phyloP scores from a whole-genome alignment of 2,113 vertebrate species.

The Diglossa brunneiventris region DNA sequence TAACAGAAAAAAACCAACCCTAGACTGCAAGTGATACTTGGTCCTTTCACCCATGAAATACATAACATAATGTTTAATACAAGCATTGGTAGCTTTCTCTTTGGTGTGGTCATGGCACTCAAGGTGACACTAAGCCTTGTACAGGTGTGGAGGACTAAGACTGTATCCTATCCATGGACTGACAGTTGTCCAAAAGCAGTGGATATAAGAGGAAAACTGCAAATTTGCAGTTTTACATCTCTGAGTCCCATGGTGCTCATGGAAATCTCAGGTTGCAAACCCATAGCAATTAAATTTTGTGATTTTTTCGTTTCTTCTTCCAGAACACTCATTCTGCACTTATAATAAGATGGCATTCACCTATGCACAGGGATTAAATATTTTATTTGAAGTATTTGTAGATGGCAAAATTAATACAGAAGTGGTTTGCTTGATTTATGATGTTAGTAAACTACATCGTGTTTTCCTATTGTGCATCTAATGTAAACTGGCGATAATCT shows the following conservation, averaged over 20 bases:
- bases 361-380: not conserved
- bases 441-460: not conserved
- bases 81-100: not conserved
- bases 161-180: not conserved
- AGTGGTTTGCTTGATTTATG: not conserved
- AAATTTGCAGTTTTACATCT: not conserved
- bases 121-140: not conserved
- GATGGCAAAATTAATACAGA: not conserved
- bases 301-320: not conserved
- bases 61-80: not conserved
- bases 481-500: not conserved
- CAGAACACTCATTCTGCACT: not conserved
- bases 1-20: not conserved
- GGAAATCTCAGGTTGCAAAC: not conserved
- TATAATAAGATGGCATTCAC: not conserved
- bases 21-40: not conserved
- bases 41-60: not conserved
- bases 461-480: not conserved
- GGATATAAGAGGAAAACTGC: not conserved
- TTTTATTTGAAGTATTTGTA: not conserved
- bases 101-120: accelerated
- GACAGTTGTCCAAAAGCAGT: not conserved
- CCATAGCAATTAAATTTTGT: not conserved
- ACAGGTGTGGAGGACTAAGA: not conserved
- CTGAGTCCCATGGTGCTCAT: not conserved